These are phyloP conservation scores for Aphelocoma coerulescens DNA, from an alignment of 2,113 vertebrate genomes.

Conservation along the genomic window DNA sequence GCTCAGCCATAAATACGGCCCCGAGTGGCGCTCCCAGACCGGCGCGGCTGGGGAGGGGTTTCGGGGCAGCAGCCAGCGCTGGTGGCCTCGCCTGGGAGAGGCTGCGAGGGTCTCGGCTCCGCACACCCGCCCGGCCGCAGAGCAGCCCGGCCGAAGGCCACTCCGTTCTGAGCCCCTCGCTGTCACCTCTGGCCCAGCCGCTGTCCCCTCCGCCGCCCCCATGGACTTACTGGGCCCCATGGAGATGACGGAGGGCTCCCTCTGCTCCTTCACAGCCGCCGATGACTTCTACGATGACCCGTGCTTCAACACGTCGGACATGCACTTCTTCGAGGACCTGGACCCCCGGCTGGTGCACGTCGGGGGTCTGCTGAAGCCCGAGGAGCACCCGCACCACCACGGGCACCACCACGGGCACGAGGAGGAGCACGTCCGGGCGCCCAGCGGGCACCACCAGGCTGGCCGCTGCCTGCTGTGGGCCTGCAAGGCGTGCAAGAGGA, in stretches of 20 bases:
- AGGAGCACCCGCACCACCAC: slow-evolving; percentile 80
- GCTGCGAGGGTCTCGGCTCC: neutral
- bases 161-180: neutral
- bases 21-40: neutral
- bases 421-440: slow-evolving; percentile 93
- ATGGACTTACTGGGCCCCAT: slow-evolving; percentile 79
- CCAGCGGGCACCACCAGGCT: slow-evolving; percentile 94
- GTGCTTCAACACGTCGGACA: slow-evolving; percentile 93
- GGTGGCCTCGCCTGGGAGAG: neutral
- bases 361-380: slow-evolving; percentile 85
- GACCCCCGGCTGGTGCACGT: slow-evolving; percentile 93
- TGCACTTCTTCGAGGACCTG: slow-evolving; percentile 97
- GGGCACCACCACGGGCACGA: slow-evolving; percentile 81
- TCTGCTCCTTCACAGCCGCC: slow-evolving; percentile 83
- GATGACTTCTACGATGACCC: slow-evolving; percentile 97
- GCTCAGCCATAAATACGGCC: slow-evolving; percentile 33
- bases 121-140: neutral
- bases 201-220: neutral
- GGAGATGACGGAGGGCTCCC: slow-evolving; percentile 88
- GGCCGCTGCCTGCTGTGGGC: slow-evolving; percentile 96
- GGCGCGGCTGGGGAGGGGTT: neutral
- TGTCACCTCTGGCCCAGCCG: neutral
- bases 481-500: slow-evolving; percentile 97
- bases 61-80: neutral
- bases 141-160: neutral